Conservation (phyloP, 2,113 vertebrate genomes). For the Coptodon rendalli region DNA sequence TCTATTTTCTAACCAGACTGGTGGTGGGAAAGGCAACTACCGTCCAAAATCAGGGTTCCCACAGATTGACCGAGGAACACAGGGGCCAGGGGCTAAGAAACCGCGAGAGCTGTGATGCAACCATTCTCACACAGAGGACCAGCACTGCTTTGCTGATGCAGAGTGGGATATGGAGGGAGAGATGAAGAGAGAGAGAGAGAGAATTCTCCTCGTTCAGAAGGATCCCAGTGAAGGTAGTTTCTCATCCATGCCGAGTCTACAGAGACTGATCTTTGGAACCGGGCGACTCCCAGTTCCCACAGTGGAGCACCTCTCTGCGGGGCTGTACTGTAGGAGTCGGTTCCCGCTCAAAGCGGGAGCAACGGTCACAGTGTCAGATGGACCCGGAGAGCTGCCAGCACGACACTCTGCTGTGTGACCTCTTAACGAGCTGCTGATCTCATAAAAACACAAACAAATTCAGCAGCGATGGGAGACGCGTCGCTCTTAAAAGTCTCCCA, state of each 20-base stretch:
- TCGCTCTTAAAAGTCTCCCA: background rate
- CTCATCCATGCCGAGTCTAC: constrained; percentile 60
- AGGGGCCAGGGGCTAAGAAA: constrained; percentile 65
- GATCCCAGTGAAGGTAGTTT: constrained; percentile 65
- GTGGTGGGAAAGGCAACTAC: constrained; percentile 73
- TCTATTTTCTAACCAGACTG: constrained; percentile 73
- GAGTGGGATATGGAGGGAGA: background rate
- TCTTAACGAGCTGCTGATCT: background rate
- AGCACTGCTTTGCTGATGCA: background rate
- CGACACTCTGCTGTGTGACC: background rate
- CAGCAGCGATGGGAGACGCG: background rate
- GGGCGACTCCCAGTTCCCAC: constrained; percentile 58
- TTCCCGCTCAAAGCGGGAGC: constrained; percentile 12
- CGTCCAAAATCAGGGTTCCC: constrained; percentile 75
- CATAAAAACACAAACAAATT: accelerated
- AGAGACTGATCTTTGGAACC: constrained; percentile 40
- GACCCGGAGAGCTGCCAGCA: background rate
- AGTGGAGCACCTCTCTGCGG: constrained; percentile 45
- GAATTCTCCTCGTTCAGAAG: constrained; percentile 22
- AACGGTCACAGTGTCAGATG: background rate
- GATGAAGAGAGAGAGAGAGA: background rate
- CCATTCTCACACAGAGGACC: constrained; percentile 65
- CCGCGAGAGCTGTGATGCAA: constrained; percentile 69
- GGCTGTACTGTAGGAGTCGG: background rate
- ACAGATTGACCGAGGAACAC: constrained; percentile 71